Evolutionary conservation across 2,113 vertebrate species (phyloP).

Genomic region (Neopipo cinnamomea): DNA sequence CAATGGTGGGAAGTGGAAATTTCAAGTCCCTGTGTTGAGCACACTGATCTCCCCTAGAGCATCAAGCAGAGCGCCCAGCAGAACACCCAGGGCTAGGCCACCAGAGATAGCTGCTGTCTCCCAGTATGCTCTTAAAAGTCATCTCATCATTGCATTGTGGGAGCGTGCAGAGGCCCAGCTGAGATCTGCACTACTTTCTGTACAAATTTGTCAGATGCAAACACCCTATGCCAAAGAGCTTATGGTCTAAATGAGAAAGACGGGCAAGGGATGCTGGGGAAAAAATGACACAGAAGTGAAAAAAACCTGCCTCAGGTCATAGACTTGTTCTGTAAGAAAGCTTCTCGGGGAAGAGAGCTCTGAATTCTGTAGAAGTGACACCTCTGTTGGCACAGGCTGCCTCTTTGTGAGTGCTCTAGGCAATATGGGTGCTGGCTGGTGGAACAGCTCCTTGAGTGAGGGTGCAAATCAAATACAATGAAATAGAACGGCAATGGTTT

Average conservation of each 20-base stretch:
- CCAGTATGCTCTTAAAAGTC: not conserved
- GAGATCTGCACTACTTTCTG: not conserved
- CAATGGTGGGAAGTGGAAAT: not conserved
- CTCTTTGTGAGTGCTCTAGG: not conserved
- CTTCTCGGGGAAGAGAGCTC: not conserved
- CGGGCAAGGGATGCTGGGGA: not conserved
- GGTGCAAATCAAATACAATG: not conserved
- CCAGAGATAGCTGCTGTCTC: not conserved
- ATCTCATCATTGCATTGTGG: fast-evolving
- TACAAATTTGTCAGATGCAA: not conserved
- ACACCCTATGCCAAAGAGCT: not conserved
- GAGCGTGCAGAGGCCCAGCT: not conserved
- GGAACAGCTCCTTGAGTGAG: not conserved
- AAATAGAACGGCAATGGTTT: not conserved
- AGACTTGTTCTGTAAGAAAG: not conserved
- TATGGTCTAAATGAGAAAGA: not conserved
- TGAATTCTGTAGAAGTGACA: not conserved
- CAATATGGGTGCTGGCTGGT: not conserved
- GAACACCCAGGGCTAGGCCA: not conserved
- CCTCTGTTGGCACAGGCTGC: not conserved
- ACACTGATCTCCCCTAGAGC: not conserved
- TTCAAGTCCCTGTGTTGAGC: not conserved
- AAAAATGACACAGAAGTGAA: not conserved
- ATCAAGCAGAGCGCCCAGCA: not conserved
- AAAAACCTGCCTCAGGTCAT: not conserved